Evolutionary conservation across 1,140 invertebrate genomes (phyloP).

Genomic region (Anastrepha ludens): DNA sequence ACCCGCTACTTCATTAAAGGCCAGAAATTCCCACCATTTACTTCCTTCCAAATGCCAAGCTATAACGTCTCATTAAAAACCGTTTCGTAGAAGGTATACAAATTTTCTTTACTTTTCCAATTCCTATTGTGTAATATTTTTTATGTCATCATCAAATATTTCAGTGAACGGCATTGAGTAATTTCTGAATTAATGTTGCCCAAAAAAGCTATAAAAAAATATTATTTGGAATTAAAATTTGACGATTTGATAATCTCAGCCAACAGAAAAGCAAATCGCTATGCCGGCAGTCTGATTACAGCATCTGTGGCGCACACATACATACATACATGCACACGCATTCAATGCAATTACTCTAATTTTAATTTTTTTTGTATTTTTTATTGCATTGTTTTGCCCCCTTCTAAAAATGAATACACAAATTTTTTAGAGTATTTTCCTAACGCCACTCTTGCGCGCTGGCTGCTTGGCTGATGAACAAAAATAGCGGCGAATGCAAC

Average conservation of each 20-base stretch:
- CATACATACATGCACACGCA: not conserved
- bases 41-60: too few species aligned
- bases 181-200: constrained; percentile 22
- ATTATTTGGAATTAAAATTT: not conserved
- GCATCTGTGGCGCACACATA: not conserved
- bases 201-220: constrained; percentile 11
- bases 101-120: not conserved
- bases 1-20: too few species aligned
- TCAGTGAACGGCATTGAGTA: not conserved
- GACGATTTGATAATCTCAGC: constrained; percentile 14
- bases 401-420: constrained; percentile 14
- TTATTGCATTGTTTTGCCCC: not conserved
- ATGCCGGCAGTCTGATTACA: not conserved
- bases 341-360: not conserved
- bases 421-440: constrained; percentile 22
- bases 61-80: not conserved
- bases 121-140: not conserved
- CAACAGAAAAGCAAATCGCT: not conserved
- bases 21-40: too few species aligned
- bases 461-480: not conserved
- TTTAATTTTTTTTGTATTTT: not conserved
- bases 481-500: constrained; percentile 29
- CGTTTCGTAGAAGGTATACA: not conserved
- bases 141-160: constrained; percentile 5
- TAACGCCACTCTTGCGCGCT: constrained; percentile 5